These are phyloP conservation scores for Abramis brama DNA, from an alignment of 2,113 vertebrate species.

Conservation along the genomic window DNA sequence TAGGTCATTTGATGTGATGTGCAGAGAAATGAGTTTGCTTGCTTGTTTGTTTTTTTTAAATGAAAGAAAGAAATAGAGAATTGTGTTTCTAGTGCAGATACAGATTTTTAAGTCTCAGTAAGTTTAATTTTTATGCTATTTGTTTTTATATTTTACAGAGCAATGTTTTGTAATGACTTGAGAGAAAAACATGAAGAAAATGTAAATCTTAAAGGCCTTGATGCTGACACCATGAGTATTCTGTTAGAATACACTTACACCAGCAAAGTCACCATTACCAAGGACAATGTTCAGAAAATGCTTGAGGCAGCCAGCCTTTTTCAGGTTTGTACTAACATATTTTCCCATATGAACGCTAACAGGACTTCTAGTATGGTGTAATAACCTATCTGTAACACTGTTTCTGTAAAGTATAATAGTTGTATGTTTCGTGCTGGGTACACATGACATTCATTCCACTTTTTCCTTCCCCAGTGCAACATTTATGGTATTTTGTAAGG, in stretches of 20 bases:
- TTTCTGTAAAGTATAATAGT: background rate
- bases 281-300: slow-evolving; percentile 88
- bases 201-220: slow-evolving; percentile 90
- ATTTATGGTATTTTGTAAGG: background rate
- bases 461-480: background rate
- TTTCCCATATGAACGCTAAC: background rate
- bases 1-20: background rate
- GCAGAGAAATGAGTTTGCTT: background rate
- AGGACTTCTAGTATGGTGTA: background rate
- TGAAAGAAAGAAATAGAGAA: background rate
- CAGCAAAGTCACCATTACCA: slow-evolving; percentile 89
- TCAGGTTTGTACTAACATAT: slow-evolving; percentile 79
- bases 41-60: background rate
- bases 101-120: background rate
- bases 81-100: background rate
- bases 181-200: slow-evolving; percentile 90
- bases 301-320: slow-evolving; percentile 95
- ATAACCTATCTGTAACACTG: background rate
- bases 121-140: background rate
- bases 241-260: slow-evolving; percentile 96
- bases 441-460: background rate
- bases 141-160: slow-evolving; percentile 72
- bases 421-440: background rate
- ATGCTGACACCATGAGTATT: slow-evolving; percentile 87
- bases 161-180: slow-evolving; percentile 96